Conservation (phyloP, 2,888 invertebrate species). For the Horisme vitalbata region DNA sequence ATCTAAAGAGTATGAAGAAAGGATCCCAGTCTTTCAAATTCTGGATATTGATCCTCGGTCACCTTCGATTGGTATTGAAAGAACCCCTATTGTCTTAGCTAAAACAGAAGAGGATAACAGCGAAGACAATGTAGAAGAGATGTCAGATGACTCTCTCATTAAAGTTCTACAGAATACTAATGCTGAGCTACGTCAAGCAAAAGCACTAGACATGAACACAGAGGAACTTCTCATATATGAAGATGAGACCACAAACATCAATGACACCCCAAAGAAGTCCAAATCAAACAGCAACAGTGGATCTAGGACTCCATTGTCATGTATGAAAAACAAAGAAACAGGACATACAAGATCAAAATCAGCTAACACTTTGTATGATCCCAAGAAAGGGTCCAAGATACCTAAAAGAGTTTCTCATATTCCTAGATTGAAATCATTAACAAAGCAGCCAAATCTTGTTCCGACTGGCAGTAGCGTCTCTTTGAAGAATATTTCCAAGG, state of each 20-base stretch:
- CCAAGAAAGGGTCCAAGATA: slow-evolving; percentile 52
- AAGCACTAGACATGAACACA: slow-evolving; percentile 57
- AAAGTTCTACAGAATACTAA: slow-evolving; percentile 70
- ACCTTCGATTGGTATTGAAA: slow-evolving; percentile 72
- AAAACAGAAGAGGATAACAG: slow-evolving; percentile 47
- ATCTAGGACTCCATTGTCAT: slow-evolving; percentile 73
- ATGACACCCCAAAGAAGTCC: slow-evolving; percentile 64
- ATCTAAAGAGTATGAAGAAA: slow-evolving; percentile 26
- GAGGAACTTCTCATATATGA: slow-evolving; percentile 83
- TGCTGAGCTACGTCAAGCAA: slow-evolving; percentile 55
- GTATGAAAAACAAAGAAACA: slow-evolving; percentile 76
- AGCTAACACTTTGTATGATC: slow-evolving; percentile 63
- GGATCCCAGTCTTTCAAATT: slow-evolving; percentile 53
- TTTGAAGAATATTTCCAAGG: slow-evolving; percentile 62
- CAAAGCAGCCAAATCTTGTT: slow-evolving; percentile 52
- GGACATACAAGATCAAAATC: slow-evolving; percentile 71
- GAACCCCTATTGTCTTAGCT: slow-evolving; percentile 73
- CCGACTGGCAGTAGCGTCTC: slow-evolving; percentile 60
- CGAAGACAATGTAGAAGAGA: slow-evolving; percentile 69
- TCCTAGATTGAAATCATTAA: slow-evolving; percentile 68
- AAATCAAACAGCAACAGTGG: slow-evolving; percentile 60
- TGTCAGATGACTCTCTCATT: slow-evolving; percentile 74
- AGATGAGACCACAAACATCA: slow-evolving; percentile 64
- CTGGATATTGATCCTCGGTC: slow-evolving; percentile 73
- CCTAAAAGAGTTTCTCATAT: slow-evolving; percentile 68